Evolutionary conservation across 2,888 invertebrate species (phyloP).

Genomic region (Dasypolia templi): DNA sequence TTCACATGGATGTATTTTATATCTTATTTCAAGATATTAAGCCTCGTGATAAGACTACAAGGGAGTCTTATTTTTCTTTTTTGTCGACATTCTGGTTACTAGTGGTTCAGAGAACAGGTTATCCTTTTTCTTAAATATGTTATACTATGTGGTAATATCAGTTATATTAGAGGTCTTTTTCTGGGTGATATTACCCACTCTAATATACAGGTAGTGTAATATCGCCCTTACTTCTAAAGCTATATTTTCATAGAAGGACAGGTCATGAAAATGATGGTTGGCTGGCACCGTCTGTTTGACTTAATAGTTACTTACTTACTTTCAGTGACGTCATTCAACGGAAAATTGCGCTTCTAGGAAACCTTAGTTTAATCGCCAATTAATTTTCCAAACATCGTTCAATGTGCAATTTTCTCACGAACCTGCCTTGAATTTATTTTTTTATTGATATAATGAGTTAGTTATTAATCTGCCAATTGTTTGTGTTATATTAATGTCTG

Average conservation of each 20-base stretch:
- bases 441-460: background rate
- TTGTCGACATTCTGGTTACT: conserved; percentile 7
- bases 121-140: background rate
- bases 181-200: background rate
- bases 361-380: too few species aligned
- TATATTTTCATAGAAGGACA: too few species aligned
- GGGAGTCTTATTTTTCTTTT: conserved; percentile 14
- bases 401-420: too few species aligned
- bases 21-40: conserved; percentile 32
- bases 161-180: background rate
- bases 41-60: conserved; percentile 29
- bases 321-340: too few species aligned
- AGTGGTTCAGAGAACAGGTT: conserved; percentile 19
- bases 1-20: conserved; percentile 31
- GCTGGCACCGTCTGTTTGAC: too few species aligned
- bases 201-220: background rate
- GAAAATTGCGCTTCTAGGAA: too few species aligned
- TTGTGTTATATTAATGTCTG: background rate
- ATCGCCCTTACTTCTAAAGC: too few species aligned
- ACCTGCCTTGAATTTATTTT: background rate
- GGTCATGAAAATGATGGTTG: too few species aligned
- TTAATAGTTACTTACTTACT: too few species aligned
- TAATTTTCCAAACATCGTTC: too few species aligned
- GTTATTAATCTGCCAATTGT: too few species aligned
- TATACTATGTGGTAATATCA: background rate